Evolutionary conservation across 2,113 vertebrate species (phyloP), one percentile per base, ranked within the genome.

Genomic region (Amazona vittata): DNA sequence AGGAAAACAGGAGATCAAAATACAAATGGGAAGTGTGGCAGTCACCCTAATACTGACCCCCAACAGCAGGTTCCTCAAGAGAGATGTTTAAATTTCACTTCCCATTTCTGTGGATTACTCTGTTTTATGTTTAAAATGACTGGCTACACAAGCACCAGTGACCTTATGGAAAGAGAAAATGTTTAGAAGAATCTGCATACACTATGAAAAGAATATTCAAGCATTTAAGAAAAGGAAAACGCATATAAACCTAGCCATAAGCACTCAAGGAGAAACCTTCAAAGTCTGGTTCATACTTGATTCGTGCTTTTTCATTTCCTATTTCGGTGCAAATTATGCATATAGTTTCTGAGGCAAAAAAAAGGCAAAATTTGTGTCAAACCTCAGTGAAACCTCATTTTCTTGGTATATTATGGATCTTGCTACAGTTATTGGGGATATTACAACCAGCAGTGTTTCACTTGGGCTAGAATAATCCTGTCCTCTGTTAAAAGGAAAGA

Each of bases 381-480:
- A 62, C 46, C 75, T 69, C 18, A 59, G 63, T 2, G 12, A 90
- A 80, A 83, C 25, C 37, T 85, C 33, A 76, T 87, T 94, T 94
- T 25, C 67, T 46, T 0, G 0, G 53, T 46, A 35, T 43, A 33
- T 87, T 85, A 76, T 9, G 37, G 63, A 49, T 62, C 50, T 18
- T 70, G 67, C 53, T 88, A 57, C 22, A 80, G 49, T 74, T 85
- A 80, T 52, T 22, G 21, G 71, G 37, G 49, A 41, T 80, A 46
- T 87, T 93, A 52, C 37, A 93, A 74, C 28, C 68, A 49, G 53
- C 41, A 83, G 47, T 28, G 88, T 68, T 91, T 85, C 74, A 52
- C 57, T 93, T 79, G 65, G 94, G 89, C 86, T 89, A n/a, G 28
- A 96, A 95, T 85, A 89, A 96, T 68, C 89, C 69, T 55, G 67